Conservation (phyloP, 2,797 vertebrate genomes). For the Cynodonichthys magdalenae region DNA sequence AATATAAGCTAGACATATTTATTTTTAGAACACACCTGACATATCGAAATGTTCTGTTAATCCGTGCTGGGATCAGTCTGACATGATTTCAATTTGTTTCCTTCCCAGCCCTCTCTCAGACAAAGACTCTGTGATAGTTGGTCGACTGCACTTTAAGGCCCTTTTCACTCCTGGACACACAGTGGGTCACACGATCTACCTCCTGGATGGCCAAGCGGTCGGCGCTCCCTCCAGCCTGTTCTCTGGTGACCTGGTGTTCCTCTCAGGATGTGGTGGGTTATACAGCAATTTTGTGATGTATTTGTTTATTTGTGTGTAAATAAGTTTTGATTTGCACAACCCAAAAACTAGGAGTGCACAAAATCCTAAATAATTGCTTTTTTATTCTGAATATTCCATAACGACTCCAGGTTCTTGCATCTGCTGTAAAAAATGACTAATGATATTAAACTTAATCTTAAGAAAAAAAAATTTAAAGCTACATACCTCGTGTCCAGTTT, state of each 20-base stretch:
- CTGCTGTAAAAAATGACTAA: too few relatives aligned
- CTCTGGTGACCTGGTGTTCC: slow-evolving; percentile 96
- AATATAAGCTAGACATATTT: too few relatives aligned
- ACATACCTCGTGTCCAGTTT: neutral
- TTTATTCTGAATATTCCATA: too few relatives aligned
- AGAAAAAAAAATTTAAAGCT: too few relatives aligned
- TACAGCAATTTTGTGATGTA: neutral
- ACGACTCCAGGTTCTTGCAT: too few relatives aligned
- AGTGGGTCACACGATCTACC: slow-evolving; percentile 94
- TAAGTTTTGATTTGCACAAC: too few relatives aligned
- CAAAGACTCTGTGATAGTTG: slow-evolving; percentile 87
- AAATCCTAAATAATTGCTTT: too few relatives aligned
- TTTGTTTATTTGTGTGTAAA: neutral
- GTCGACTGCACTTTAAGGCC: slow-evolving; percentile 88
- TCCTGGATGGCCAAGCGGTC: slow-evolving; percentile 86
- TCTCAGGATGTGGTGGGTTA: slow-evolving; percentile 93
- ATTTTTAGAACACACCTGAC: too few relatives aligned
- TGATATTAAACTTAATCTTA: too few relatives aligned
- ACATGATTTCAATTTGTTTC: neutral
- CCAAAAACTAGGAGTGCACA: too few relatives aligned
- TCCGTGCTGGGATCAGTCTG: neutral
- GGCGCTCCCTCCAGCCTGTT: slow-evolving; percentile 91
- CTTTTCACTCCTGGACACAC: slow-evolving; percentile 95
- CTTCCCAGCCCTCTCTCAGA: slow-evolving; percentile 85
- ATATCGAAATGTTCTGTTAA: neutral